Percentiles rank a stretch among this genome's conserved stretches.
These are phyloP conservation scores for Tetragnatha versicolor DNA, from an alignment of 1,140 invertebrate genomes.

Conservation along the genomic window DNA sequence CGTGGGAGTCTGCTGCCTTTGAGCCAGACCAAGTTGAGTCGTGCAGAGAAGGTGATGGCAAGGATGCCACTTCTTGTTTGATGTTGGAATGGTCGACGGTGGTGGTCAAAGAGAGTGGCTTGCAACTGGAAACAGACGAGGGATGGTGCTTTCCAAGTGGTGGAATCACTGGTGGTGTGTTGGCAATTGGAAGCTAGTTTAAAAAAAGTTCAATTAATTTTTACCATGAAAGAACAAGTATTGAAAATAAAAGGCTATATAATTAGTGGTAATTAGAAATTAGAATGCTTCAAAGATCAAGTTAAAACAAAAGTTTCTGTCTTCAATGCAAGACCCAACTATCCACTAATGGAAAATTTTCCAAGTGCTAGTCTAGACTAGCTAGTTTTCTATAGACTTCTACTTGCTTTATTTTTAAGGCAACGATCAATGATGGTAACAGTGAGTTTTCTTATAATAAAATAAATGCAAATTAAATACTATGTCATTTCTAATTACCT, in stretches of 20 bases:
- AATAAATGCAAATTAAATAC: neutral
- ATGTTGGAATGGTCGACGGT: slow-evolving; percentile 29
- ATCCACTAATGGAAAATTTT: too few species aligned
- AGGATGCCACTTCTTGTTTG: slow-evolving; percentile 6
- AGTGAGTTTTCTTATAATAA: neutral
- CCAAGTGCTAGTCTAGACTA: too few species aligned
- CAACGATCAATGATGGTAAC: too few species aligned
- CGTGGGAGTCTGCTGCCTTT: slow-evolving; percentile 29
- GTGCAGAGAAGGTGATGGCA: neutral
- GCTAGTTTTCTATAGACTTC: too few species aligned
- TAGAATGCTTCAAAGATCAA: too few species aligned
- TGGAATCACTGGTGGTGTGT: slow-evolving; percentile 14
- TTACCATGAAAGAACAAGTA: neutral
- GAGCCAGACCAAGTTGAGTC: slow-evolving; percentile 16
- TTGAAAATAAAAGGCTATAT: neutral
- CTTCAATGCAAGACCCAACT: too few species aligned
- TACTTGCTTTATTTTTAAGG: too few species aligned
- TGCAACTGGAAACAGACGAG: slow-evolving; percentile 5
- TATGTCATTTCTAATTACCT: slow-evolving; percentile 30
- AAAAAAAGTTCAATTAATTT: too few species aligned
- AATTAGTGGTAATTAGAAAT: too few species aligned
- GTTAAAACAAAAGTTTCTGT: too few species aligned
- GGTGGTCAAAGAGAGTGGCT: neutral
- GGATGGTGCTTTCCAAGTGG: slow-evolving; percentile 1
- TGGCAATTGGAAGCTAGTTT: slow-evolving; percentile 23